A percentile compares a stretch with the other conserved stretches of the same genome.
Conservation (phyloP, 1,140 invertebrate species). For the Aricia agestis region DNA sequence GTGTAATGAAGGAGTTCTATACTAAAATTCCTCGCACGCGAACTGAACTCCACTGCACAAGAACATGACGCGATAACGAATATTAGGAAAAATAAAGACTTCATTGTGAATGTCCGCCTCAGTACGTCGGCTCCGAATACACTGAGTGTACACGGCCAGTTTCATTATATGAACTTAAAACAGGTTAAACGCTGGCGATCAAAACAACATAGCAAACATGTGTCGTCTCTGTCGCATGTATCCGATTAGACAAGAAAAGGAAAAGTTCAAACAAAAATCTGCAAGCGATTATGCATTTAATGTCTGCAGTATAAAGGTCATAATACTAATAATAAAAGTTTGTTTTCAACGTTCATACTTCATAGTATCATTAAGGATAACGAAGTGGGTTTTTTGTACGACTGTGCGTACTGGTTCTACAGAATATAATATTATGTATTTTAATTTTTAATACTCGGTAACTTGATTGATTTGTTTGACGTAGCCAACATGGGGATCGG, state of each 20-base stretch:
- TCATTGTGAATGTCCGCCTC: conserved; percentile 41
- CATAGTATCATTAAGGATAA: conserved; percentile 17
- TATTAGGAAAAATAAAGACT: conserved; percentile 32
- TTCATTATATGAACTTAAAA: conserved; percentile 27
- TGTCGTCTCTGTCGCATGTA: not conserved
- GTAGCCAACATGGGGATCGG: not conserved
- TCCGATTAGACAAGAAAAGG: conserved; percentile 1
- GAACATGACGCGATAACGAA: conserved; percentile 38
- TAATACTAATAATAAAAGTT: not conserved
- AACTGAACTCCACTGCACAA: conserved; percentile 51
- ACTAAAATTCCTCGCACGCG: conserved; percentile 60
- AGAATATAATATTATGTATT: not conserved
- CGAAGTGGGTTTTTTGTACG: conserved; percentile 21
- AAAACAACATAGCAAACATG: not conserved
- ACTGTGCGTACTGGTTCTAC: not conserved
- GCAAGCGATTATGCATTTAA: conserved; percentile 11
- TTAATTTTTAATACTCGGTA: not conserved
- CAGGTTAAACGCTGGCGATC: conserved; percentile 21
- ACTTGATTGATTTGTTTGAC: not conserved
- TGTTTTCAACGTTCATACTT: conserved; percentile 1
- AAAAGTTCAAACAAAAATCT: not conserved
- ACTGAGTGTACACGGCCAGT: conserved; percentile 37
- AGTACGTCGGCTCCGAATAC: conserved; percentile 26
- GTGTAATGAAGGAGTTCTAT: conserved; percentile 58
- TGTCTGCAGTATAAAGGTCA: not conserved